These are phyloP conservation scores for Diaphora mendica DNA, from an alignment of 2,888 invertebrate genomes.

Conservation along the genomic window DNA sequence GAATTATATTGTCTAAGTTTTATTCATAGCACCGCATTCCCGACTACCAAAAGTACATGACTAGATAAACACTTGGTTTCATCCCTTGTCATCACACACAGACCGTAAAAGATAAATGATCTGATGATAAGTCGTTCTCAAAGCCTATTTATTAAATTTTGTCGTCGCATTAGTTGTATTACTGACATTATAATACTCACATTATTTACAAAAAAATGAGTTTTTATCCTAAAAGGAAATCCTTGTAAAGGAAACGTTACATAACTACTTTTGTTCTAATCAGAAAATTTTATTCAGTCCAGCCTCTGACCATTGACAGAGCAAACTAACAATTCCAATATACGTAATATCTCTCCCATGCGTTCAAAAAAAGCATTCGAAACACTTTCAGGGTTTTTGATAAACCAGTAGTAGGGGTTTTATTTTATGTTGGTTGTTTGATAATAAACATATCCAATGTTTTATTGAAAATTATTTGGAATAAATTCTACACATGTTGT, in stretches of 20 bases:
- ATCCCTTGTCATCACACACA: background rate
- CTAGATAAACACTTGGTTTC: background rate
- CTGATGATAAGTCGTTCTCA: no score
- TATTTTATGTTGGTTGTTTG: constrained; percentile 43
- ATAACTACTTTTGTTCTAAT: background rate
- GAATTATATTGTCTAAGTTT: no score
- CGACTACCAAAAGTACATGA: background rate
- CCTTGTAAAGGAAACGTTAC: background rate
- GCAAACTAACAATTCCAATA: background rate
- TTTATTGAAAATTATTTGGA: constrained; percentile 61
- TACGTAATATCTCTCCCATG: background rate
- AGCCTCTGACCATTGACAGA: background rate
- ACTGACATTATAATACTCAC: no score
- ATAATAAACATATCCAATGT: constrained; percentile 57
- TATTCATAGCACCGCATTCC: background rate
- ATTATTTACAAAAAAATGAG: background rate
- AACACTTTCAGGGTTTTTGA: background rate
- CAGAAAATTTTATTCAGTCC: background rate
- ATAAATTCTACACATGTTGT: constrained; percentile 49
- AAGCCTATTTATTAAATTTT: no score
- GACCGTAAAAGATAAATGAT: background rate
- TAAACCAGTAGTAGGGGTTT: constrained; percentile 41
- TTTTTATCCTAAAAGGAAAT: no score
- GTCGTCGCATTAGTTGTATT: no score
- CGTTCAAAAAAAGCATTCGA: background rate